These are phyloP conservation scores for Strix aluco DNA, from an alignment of 2,113 vertebrate genomes.

Conservation along the genomic window DNA sequence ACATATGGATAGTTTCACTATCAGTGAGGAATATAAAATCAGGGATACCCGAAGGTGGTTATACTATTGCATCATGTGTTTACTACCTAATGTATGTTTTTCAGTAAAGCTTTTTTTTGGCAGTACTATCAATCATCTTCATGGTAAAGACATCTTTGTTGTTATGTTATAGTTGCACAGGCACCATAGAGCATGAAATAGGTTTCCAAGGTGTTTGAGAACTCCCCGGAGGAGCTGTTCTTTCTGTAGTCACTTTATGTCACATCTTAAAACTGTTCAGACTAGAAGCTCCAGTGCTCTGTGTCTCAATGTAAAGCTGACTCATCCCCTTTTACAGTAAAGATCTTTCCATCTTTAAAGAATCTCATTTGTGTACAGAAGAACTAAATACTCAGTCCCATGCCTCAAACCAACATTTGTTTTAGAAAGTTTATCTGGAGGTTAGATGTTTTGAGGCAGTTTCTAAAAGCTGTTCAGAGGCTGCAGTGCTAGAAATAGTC, in stretches of 20 bases:
- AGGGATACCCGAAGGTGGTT: not conserved
- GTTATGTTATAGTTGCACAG: rapidly evolving
- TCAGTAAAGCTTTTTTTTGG: not conserved
- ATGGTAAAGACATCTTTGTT: not conserved
- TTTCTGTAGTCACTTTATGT: not conserved
- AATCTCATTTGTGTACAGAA: not conserved
- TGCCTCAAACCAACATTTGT: not conserved
- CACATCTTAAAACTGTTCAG: not conserved
- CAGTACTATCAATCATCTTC: not conserved
- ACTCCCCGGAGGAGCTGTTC: not conserved
- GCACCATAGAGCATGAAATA: not conserved
- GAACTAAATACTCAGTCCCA: not conserved
- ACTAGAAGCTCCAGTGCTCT: not conserved
- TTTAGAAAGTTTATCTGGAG: not conserved
- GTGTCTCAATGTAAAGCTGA: not conserved
- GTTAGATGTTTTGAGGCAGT: not conserved
- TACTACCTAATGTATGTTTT: not conserved
- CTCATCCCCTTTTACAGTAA: not conserved
- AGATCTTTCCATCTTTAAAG: not conserved
- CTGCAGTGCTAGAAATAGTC: not conserved
- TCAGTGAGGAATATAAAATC: not conserved
- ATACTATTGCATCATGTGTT: not conserved
- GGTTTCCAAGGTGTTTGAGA: not conserved
- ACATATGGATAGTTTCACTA: not conserved
- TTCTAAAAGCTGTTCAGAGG: not conserved